Conservation (phyloP, 2,113 vertebrate species). For the Candoia aspera region DNA sequence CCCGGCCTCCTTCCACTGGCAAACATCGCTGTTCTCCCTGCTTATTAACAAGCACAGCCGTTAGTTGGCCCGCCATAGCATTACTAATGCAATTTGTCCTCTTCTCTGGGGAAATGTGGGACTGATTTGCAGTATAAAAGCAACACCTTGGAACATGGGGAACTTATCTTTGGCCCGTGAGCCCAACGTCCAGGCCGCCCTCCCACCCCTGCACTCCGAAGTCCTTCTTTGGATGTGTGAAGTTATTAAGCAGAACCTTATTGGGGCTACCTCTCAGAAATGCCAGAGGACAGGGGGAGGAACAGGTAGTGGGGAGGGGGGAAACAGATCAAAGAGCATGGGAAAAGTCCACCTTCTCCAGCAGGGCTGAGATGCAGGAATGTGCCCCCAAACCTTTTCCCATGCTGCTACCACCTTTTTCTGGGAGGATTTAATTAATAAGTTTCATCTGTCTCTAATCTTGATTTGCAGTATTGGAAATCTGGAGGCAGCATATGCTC, state of each 20-base stretch:
- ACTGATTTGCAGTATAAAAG: conserved; percentile 51
- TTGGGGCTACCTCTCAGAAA: conserved; percentile 22
- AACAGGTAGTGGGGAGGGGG: conserved; percentile 15
- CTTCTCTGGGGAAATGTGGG: conserved; percentile 26
- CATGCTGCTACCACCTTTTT: conserved; percentile 9
- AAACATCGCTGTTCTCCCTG: background rate
- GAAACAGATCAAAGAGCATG: conserved; percentile 16
- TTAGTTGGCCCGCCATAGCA: conserved; percentile 16
- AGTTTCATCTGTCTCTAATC: conserved; percentile 6
- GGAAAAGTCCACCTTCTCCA: background rate
- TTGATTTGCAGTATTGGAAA: background rate
- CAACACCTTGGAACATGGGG: conserved; percentile 40
- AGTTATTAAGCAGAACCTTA: conserved; percentile 46
- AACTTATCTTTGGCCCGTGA: conserved; percentile 41
- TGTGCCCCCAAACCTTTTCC: conserved; percentile 31
- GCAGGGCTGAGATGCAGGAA: conserved; percentile 7
- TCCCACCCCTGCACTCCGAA: background rate
- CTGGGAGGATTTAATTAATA: conserved; percentile 38
- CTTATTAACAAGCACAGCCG: conserved; percentile 11
- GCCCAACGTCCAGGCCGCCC: conserved; percentile 24
- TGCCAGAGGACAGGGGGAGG: background rate
- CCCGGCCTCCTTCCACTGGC: background rate
- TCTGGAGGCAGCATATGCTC: background rate
- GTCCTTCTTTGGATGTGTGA: conserved; percentile 22
- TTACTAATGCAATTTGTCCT: conserved; percentile 42